These are phyloP conservation scores for Polylopha cassiicola DNA, from an alignment of 2,888 invertebrate genomes.

Conservation along the genomic window DNA sequence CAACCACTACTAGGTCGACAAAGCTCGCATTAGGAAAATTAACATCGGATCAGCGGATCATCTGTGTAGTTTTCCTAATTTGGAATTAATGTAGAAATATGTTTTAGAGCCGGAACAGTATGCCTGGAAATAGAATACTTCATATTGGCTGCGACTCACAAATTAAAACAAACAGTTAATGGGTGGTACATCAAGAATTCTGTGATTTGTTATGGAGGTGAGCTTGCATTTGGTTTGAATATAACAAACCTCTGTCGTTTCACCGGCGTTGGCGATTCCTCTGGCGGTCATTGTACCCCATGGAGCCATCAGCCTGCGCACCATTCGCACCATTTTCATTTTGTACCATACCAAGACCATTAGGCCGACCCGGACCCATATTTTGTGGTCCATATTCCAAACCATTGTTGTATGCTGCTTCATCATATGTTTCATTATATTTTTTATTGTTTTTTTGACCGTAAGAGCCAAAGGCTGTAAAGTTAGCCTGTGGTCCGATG, in stretches of 20 bases:
- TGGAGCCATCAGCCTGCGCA: slow-evolving; percentile 66
- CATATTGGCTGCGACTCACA: too few species aligned
- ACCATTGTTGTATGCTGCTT: slow-evolving; percentile 37
- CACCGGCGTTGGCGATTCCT: slow-evolving; percentile 70
- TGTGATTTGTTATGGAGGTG: slow-evolving; percentile 48
- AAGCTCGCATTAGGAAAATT: too few species aligned
- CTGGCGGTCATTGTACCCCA: slow-evolving; percentile 75
- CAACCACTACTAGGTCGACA: slow-evolving; percentile 28
- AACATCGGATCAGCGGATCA: too few species aligned
- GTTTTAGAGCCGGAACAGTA: too few species aligned
- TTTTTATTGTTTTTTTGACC: slow-evolving; percentile 52
- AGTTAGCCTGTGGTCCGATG: slow-evolving; percentile 59
- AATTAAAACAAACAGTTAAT: slow-evolving; percentile 20
- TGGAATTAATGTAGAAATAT: too few species aligned
- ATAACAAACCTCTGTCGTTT: slow-evolving; percentile 71
- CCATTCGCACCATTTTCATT: slow-evolving; percentile 39
- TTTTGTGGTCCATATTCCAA: slow-evolving; percentile 52
- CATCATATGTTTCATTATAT: slow-evolving; percentile 39
- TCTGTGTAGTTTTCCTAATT: too few species aligned
- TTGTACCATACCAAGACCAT: slow-evolving; percentile 43
- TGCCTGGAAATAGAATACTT: too few species aligned
- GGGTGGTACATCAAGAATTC: slow-evolving; percentile 27
- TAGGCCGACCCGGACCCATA: slow-evolving; percentile 59
- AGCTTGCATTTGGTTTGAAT: slow-evolving; percentile 68
- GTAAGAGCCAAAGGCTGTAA: slow-evolving; percentile 69